Conservation (phyloP, 2,797 vertebrate genomes). For the Hoplostethus mediterraneus region DNA sequence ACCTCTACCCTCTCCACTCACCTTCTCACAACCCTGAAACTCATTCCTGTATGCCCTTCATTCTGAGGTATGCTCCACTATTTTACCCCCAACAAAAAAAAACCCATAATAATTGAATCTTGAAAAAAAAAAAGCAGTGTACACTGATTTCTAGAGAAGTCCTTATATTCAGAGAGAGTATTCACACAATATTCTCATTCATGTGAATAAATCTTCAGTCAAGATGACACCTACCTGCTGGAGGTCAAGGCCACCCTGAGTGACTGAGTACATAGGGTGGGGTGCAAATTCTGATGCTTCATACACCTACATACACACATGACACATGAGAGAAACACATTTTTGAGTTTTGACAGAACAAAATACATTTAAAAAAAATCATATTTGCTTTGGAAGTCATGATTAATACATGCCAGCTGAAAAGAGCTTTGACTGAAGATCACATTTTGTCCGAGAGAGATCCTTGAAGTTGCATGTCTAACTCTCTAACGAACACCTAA, state of each 20-base stretch:
- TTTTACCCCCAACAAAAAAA: background rate
- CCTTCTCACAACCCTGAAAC: conserved; percentile 33
- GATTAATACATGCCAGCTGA: conserved; percentile 15
- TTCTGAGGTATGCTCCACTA: background rate
- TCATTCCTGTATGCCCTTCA: conserved; percentile 17
- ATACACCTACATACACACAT: conserved; percentile 71
- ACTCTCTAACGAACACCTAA: conserved; percentile 68
- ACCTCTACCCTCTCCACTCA: conserved; percentile 40
- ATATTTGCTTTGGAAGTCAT: conserved; percentile 13
- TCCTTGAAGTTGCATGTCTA: conserved; percentile 63
- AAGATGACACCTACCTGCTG: conserved; percentile 73
- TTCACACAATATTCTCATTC: conserved; percentile 19
- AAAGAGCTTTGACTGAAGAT: conserved; percentile 40
- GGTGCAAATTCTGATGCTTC: conserved; percentile 80
- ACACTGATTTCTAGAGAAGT: conserved; percentile 16
- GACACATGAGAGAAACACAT: conserved; percentile 5
- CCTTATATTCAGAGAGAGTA: conserved; percentile 15
- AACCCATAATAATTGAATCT: too few species aligned
- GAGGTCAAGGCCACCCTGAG: conserved; percentile 80
- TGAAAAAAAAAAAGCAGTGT: background rate
- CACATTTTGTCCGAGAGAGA: conserved; percentile 44
- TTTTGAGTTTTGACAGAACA: too few species aligned
- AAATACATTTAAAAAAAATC: background rate
- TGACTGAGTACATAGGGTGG: conserved; percentile 80
- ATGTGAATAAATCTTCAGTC: conserved; percentile 19